A percentile compares a stretch with the other conserved stretches of the same genome.
Evolutionary conservation across 2,113 vertebrate genomes (phyloP).

Genomic region (Argyrosomus japonicus): DNA sequence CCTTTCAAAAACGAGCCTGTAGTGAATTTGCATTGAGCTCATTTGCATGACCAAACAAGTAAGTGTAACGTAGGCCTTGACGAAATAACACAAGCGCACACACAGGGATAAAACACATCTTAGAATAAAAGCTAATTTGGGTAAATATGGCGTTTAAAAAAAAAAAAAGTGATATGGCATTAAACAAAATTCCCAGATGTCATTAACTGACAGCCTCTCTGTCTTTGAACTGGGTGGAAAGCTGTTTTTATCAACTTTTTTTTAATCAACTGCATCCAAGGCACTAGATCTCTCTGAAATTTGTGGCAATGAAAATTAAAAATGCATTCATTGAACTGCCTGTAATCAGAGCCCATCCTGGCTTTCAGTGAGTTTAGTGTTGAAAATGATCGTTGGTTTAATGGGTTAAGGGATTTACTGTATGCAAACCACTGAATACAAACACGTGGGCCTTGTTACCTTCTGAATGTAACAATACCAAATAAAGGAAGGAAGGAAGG

Average conservation of each 20-base stretch:
- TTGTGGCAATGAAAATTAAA: conserved; percentile 73
- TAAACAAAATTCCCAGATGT: conserved; percentile 58
- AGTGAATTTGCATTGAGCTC: conserved; percentile 72
- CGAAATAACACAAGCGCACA: conserved; percentile 60
- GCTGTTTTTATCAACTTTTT: conserved; percentile 91
- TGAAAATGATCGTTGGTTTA: conserved; percentile 12
- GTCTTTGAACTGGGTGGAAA: conserved; percentile 91
- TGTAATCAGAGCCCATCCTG: conserved; percentile 34
- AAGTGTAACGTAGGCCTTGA: conserved; percentile 70
- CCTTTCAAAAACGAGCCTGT: conserved; percentile 67
- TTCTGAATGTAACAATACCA: conserved; percentile 17
- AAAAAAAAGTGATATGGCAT: conserved; percentile 60
- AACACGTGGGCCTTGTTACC: conserved; percentile 39
- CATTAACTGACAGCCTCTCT: conserved; percentile 85
- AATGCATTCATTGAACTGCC: conserved; percentile 58
- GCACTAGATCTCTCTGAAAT: conserved; percentile 94
- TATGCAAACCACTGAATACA: conserved; percentile 49
- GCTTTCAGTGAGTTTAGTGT: conserved; percentile 33
- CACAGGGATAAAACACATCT: conserved; percentile 29
- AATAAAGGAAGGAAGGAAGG: conserved; percentile 14
- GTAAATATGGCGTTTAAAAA: conserved; percentile 66
- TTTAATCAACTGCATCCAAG: conserved; percentile 92
- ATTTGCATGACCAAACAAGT: conserved; percentile 78
- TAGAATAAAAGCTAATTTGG: conserved; percentile 62
- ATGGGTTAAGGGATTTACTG: conserved; percentile 14